Base-by-base conservation (phyloP, 2,888 invertebrate species). In the Drosophila affinis region DNA sequence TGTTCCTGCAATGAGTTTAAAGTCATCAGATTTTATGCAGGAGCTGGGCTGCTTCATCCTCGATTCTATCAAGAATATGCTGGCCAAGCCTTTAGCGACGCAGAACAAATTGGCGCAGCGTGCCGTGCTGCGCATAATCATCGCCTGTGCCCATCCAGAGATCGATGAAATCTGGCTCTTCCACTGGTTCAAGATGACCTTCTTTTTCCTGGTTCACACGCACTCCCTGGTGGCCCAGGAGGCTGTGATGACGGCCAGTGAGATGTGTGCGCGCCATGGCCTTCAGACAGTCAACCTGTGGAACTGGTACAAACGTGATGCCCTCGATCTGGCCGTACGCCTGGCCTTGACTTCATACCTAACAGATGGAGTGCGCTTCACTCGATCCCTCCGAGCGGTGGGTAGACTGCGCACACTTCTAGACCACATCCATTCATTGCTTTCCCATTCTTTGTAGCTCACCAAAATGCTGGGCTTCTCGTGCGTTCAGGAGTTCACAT, bases 391-490 rank as follows among this genome's bases (percentile, higher is more conserved):
- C 2, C 29, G 57, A 47, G 73, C 72, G 32, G 68, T 76, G 14
- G 29, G 60, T 51, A 29, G 0, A 6, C 0, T 9, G 21, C 7
- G 1, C 12, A 14, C 2, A 0, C 9, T 6, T 7, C 0, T 14
- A 1, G 0, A 0, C 10, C 6, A 6, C 0, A 9, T 10, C 6
- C 4, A 0, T 39, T 0, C 5, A 34, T 14, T 34, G 0, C 34
- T 3, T 45, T 1, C 1, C 18, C 21, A 21, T 21, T 21, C 21
- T 21, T 77, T 80, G 1, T 45, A 92, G 92, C 91, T 95, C 1
- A 94, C 95, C 0, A 93, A 94, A 77, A 94, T 95, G 69, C 93
- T 96, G 60, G 96, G 95, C 0, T 96, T 94, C 81, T 93, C 94
- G 24, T 95, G 95, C 45, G 94, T 94, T 9, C 94, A 95, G 84